These are phyloP conservation scores for Rhysida immarginata DNA, from an alignment of 1,140 invertebrate species.

Conservation along the genomic window DNA sequence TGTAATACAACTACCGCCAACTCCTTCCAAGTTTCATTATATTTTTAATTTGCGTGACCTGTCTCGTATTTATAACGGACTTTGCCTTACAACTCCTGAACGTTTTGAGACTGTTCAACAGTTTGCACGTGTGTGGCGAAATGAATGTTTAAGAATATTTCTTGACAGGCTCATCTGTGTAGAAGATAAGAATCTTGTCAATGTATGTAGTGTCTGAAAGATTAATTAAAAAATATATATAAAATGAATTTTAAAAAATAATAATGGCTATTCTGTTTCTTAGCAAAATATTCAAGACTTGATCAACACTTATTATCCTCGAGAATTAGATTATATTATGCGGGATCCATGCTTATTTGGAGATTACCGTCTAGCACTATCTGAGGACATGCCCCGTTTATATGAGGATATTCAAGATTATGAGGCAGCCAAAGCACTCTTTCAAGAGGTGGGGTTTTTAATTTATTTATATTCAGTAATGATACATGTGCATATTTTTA, in stretches of 20 bases:
- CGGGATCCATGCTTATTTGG: constrained; percentile 71
- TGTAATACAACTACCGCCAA: constrained; percentile 63
- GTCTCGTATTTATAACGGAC: constrained; percentile 59
- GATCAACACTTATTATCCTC: not conserved
- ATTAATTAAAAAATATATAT: too few relatives aligned
- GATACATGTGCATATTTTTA: too few relatives aligned
- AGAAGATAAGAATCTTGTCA: constrained; percentile 33
- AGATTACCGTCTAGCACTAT: constrained; percentile 67
- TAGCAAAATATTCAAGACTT: not conserved
- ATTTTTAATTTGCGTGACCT: constrained; percentile 84
- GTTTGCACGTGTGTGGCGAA: constrained; percentile 70
- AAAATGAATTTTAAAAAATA: too few relatives aligned
- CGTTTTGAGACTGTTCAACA: constrained; percentile 48
- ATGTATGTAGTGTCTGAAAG: too few relatives aligned
- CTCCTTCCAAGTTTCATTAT: constrained; percentile 84
- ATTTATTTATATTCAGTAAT: too few relatives aligned
- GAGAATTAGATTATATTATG: constrained; percentile 41
- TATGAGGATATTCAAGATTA: constrained; percentile 85
- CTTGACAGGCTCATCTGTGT: constrained; percentile 64
- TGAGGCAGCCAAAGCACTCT: constrained; percentile 62
- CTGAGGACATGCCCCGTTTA: constrained; percentile 53
- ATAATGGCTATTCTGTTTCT: too few relatives aligned
- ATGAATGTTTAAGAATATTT: constrained; percentile 70
- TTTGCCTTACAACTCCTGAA: constrained; percentile 52
- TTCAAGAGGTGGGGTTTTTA: constrained; percentile 62